These are phyloP conservation scores for Cacoxenus indagator DNA, from an alignment of 2,888 invertebrate genomes.

Conservation along the genomic window DNA sequence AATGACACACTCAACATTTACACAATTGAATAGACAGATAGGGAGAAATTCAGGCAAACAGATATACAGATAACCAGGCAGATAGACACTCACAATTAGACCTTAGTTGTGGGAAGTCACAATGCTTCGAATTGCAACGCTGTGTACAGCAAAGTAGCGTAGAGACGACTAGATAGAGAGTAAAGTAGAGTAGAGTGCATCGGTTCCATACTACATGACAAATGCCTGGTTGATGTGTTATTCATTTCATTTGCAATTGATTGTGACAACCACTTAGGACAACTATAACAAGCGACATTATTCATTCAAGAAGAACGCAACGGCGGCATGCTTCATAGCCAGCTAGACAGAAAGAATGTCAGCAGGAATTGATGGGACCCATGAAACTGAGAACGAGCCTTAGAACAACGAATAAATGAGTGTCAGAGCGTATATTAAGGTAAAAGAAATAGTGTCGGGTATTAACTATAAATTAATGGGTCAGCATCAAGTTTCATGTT, in stretches of 20 bases:
- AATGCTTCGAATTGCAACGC: slow-evolving; percentile 6
- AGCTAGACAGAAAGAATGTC: not conserved
- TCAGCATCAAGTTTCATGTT: too few species aligned
- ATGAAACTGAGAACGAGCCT: not conserved
- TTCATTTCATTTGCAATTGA: slow-evolving; percentile 54
- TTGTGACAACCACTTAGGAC: slow-evolving; percentile 50
- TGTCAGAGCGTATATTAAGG: not conserved
- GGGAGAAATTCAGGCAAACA: slow-evolving; percentile 22
- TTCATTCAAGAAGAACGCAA: slow-evolving; percentile 34
- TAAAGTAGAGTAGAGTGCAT: too few species aligned
- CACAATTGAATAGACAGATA: not conserved
- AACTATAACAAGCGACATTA: slow-evolving; percentile 51
- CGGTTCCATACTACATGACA: not conserved
- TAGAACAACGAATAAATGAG: not conserved
- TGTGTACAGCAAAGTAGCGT: slow-evolving; percentile 36
- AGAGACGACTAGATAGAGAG: too few species aligned
- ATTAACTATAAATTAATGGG: too few species aligned
- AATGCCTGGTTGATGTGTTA: slow-evolving; percentile 44
- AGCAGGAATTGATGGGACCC: not conserved
- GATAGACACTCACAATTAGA: not conserved
- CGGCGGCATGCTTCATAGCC: not conserved
- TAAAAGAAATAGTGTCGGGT: too few species aligned
- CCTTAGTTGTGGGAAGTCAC: not conserved
- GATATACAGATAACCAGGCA: not conserved
- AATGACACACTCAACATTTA: slow-evolving; percentile 26